Evolutionary conservation across 2,888 invertebrate genomes (phyloP).

Genomic region (Cotesia congregata): DNA sequence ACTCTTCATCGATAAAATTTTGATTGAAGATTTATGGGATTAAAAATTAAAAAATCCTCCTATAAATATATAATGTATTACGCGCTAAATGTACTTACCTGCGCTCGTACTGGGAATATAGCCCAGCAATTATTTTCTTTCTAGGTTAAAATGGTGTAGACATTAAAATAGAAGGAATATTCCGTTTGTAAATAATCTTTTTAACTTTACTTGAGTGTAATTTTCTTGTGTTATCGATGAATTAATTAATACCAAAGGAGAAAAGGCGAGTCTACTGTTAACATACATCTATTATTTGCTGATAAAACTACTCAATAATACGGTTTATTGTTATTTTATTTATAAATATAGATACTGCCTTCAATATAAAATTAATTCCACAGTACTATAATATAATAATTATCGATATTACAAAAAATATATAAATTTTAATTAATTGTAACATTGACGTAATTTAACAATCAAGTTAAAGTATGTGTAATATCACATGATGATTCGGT

Average conservation of each 20-base stretch:
- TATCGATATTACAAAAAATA: background rate
- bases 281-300: conserved; percentile 24
- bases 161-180: conserved; percentile 11
- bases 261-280: conserved; percentile 25
- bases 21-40: background rate
- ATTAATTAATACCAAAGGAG: conserved; percentile 38
- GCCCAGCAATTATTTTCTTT: conserved; percentile 23
- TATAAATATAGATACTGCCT: background rate
- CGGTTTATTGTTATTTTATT: conserved; percentile 26
- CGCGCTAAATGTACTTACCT: background rate
- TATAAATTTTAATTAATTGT: background rate
- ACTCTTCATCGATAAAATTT: background rate
- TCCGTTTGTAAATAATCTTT: conserved; percentile 30
- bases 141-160: conserved; percentile 26
- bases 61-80: background rate
- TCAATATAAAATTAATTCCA: background rate
- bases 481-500: background rate
- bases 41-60: background rate
- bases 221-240: conserved; percentile 34
- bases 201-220: conserved; percentile 23
- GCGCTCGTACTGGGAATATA: background rate
- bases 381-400: background rate
- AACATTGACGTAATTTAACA: background rate
- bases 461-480: background rate
- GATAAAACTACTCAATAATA: conserved; percentile 30